Evolutionary conservation across 1,140 invertebrate species (phyloP).

Genomic region (Zaprionus inermis): DNA sequence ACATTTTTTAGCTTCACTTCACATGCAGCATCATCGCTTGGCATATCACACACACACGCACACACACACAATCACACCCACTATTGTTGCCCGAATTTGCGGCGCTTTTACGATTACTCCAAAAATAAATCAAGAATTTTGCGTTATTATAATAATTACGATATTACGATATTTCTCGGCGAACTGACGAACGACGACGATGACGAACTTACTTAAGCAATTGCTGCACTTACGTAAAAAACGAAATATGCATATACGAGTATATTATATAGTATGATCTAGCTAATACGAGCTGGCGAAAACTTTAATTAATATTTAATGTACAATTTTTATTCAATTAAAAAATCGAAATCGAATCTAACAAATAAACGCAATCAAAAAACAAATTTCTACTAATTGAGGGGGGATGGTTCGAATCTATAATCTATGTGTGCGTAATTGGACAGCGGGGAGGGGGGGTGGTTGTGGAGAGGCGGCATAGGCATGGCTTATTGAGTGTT

Average conservation of each 20-base stretch:
- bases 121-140: slow-evolving; percentile 21
- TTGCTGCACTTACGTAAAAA: slow-evolving; percentile 23
- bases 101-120: slow-evolving; percentile 41
- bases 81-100: slow-evolving; percentile 35
- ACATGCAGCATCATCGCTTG: not conserved
- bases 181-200: slow-evolving; percentile 10
- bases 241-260: slow-evolving; percentile 14
- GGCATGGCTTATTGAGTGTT: slow-evolving; percentile 4
- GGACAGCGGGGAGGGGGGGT: no score
- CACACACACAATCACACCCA: slow-evolving; percentile 9
- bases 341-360: slow-evolving; percentile 27
- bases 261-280: slow-evolving; percentile 31
- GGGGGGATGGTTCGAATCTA: not conserved
- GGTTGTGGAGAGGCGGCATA: no score
- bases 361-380: slow-evolving; percentile 36
- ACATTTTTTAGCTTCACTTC: slow-evolving; percentile 17
- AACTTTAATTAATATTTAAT: slow-evolving; percentile 45
- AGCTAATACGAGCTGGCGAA: slow-evolving; percentile 52
- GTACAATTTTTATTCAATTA: slow-evolving; percentile 45
- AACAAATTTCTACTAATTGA: slow-evolving; percentile 3
- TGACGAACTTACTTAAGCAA: slow-evolving; percentile 36
- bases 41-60: not conserved
- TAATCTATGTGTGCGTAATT: slow-evolving; percentile 1
- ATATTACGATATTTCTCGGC: not conserved
- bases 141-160: slow-evolving; percentile 17